phyloP scores from a whole-genome alignment of 2,113 vertebrate genomes.

The Pycnonotus jocosus region DNA sequence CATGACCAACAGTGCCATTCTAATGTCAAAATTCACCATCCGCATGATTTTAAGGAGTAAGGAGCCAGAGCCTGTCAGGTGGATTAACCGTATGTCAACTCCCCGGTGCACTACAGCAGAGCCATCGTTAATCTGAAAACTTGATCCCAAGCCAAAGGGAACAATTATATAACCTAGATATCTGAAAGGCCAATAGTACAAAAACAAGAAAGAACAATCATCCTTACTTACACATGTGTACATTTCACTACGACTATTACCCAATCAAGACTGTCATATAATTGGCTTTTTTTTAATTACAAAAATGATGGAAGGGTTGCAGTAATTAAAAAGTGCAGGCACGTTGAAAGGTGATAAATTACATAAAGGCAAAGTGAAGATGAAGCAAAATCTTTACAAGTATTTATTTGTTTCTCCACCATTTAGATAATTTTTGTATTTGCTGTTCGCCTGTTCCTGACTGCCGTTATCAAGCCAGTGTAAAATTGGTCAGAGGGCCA shows the following conservation, averaged over 20 bases:
- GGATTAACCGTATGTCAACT: conserved; percentile 15
- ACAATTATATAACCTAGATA: conserved; percentile 70
- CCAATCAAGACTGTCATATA: conserved; percentile 34
- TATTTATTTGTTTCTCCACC: not conserved
- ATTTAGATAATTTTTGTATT: not conserved
- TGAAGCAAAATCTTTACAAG: not conserved
- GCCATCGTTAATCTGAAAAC: conserved; percentile 61
- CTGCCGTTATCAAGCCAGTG: not conserved
- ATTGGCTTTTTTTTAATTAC: conserved; percentile 7
- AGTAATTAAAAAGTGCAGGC: conserved; percentile 53
- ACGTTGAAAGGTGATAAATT: conserved; percentile 42
- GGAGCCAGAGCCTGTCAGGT: conserved; percentile 11
- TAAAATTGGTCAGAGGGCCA: not conserved
- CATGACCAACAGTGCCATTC: not conserved
- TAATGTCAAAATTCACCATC: not conserved
- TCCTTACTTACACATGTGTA: not conserved
- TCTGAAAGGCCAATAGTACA: conserved; percentile 40
- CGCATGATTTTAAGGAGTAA: not conserved
- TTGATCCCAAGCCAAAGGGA: conserved; percentile 64
- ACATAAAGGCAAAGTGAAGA: not conserved
- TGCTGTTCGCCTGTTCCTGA: not conserved
- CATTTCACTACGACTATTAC: conserved; percentile 40
- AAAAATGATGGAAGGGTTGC: conserved; percentile 34
- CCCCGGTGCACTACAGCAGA: not conserved
- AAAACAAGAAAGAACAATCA: conserved; percentile 56